Percentiles rank a stretch among this genome's conserved stretches.
phyloP scores from a whole-genome alignment of 1,140 invertebrate genomes.

The Calephelis virginiensis region DNA sequence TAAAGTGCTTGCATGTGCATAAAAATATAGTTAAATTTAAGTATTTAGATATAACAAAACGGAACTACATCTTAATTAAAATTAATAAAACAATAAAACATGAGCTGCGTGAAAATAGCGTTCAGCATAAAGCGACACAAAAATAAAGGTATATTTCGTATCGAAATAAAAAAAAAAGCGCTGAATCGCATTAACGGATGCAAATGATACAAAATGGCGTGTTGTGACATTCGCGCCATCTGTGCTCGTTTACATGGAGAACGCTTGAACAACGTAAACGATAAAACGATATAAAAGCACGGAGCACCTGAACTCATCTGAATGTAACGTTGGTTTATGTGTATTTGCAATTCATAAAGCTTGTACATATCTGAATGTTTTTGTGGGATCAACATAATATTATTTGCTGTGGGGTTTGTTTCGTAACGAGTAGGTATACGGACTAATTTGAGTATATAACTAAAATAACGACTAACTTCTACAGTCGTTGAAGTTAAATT shows the following conservation, averaged over 20 bases:
- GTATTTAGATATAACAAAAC: background rate
- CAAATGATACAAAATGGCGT: slow-evolving; percentile 32
- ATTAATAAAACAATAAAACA: slow-evolving; percentile 14
- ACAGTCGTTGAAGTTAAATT: too few species aligned
- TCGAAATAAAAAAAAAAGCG: slow-evolving; percentile 28
- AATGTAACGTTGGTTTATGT: slow-evolving; percentile 13
- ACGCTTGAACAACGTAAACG: slow-evolving; percentile 14
- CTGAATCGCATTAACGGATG: slow-evolving; percentile 31
- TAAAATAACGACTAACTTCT: too few species aligned
- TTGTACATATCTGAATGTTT: slow-evolving; percentile 14
- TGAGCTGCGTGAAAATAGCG: background rate
- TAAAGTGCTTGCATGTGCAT: too few species aligned
- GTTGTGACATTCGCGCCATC: slow-evolving; percentile 26
- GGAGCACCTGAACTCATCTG: slow-evolving; percentile 13
- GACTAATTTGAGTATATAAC: background rate
- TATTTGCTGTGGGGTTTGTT: slow-evolving; percentile 1
- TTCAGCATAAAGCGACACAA: background rate
- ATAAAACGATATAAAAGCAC: slow-evolving; percentile 15
- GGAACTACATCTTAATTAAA: slow-evolving; percentile 1
- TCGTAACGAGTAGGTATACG: background rate
- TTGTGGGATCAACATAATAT: slow-evolving; percentile 14
- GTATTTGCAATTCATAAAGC: slow-evolving; percentile 15
- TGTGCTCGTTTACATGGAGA: slow-evolving; percentile 21
- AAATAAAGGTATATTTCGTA: slow-evolving; percentile 26
- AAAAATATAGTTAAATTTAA: too few species aligned